Evolutionary conservation across 2,113 vertebrate genomes (phyloP).

Genomic region (Paradisaea rubra): DNA sequence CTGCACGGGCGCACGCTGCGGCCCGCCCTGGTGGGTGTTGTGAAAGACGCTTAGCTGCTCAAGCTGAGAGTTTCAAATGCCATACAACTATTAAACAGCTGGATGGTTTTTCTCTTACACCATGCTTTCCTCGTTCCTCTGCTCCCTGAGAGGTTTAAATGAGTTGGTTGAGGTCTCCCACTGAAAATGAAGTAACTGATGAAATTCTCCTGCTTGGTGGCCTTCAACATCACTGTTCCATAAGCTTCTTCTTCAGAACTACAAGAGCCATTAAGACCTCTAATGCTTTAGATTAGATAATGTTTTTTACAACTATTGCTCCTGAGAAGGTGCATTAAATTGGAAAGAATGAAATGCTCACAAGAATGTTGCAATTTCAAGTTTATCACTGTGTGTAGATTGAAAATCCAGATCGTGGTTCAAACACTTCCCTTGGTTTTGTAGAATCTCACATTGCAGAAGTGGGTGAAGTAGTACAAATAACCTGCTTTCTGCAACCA

Average conservation of each 20-base stretch:
- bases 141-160: background rate
- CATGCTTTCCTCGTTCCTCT: background rate
- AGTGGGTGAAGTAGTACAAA: background rate
- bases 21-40: constrained; percentile 92
- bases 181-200: background rate
- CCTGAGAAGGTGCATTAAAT: background rate
- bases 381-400: background rate
- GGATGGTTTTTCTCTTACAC: background rate
- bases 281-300: background rate
- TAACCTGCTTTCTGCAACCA: background rate
- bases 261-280: background rate
- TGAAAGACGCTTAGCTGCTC: constrained; percentile 77
- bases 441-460: background rate
- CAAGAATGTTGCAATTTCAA: background rate
- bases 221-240: background rate
- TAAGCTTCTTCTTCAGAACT: background rate
- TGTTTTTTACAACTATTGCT: background rate
- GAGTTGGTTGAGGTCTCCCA: background rate
- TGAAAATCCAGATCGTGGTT: background rate
- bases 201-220: background rate
- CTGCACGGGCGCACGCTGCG: constrained; percentile 91
- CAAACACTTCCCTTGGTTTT: background rate
- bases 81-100: constrained; percentile 27
- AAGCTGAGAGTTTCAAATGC: background rate
- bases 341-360: background rate